Percentiles rank a stretch among this genome's conserved stretches.
phyloP scores from a whole-genome alignment of 1,140 invertebrate genomes.

The Acarapis woodi region DNA sequence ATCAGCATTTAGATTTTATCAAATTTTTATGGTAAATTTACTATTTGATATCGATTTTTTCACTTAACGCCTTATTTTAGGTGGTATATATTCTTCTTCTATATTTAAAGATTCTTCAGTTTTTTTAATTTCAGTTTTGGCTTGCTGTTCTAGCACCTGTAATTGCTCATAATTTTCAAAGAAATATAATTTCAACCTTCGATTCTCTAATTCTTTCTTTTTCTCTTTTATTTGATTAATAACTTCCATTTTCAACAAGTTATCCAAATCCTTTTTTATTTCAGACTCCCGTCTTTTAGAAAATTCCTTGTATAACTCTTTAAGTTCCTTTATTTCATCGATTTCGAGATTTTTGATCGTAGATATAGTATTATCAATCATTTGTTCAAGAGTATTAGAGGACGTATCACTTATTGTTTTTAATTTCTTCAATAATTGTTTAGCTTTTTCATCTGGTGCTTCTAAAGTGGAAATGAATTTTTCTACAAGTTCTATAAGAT shows the following conservation, averaged over 20 bases:
- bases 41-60: too few relatives aligned
- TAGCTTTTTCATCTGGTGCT: neutral
- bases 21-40: too few relatives aligned
- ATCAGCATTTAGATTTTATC: too few relatives aligned
- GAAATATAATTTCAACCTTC: slow-evolving; percentile 18
- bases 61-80: too few relatives aligned
- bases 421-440: neutral
- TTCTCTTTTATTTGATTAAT: slow-evolving; percentile 14
- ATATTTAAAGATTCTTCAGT: slow-evolving; percentile 4
- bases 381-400: neutral
- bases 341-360: neutral
- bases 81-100: slow-evolving; percentile 10
- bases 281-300: slow-evolving; percentile 11
- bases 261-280: slow-evolving; percentile 14
- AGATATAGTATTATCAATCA: slow-evolving; percentile 1
- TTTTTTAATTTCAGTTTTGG: slow-evolving; percentile 13
- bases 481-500: neutral
- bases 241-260: slow-evolving; percentile 12
- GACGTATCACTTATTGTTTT: neutral
- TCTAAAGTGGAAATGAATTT: neutral
- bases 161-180: slow-evolving; percentile 18
- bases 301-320: slow-evolving; percentile 14
- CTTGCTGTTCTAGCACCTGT: slow-evolving; percentile 20
- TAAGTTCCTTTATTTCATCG: slow-evolving; percentile 13
- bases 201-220: slow-evolving; percentile 15